Percentiles rank a stretch among this genome's conserved stretches.
Conservation (phyloP, 1,140 invertebrate genomes). For the Zaprionus capensis region DNA sequence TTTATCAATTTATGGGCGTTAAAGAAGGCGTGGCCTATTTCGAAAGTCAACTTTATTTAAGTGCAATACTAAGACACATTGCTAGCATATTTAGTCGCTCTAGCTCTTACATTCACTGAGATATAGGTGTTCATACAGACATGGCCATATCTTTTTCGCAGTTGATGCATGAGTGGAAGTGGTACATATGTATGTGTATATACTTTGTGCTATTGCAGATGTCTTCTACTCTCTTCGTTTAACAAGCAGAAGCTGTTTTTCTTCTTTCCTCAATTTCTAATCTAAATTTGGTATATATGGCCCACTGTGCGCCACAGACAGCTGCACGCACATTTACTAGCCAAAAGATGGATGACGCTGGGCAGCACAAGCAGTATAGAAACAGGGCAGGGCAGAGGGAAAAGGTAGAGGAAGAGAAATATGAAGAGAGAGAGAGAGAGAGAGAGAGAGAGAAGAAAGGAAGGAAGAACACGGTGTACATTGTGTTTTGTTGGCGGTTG, state of each 20-base stretch:
- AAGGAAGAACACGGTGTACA: conserved; percentile 10
- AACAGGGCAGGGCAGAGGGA: neutral
- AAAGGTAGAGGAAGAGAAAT: neutral
- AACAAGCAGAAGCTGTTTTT: too few relatives aligned
- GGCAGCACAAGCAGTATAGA: neutral
- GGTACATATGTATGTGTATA: too few relatives aligned
- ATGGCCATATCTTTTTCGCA: too few relatives aligned
- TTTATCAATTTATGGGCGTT: neutral
- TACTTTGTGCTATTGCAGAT: too few relatives aligned
- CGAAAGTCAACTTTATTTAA: neutral
- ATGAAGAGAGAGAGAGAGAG: neutral
- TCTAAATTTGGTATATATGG: neutral
- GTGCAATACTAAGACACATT: neutral
- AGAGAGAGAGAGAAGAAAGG: neutral
- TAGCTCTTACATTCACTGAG: neutral
- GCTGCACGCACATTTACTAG: conserved; percentile 21
- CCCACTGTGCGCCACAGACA: conserved; percentile 22
- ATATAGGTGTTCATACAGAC: neutral
- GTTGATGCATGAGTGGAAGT: too few relatives aligned
- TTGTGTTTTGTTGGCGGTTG: conserved; percentile 48
- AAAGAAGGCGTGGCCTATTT: neutral
- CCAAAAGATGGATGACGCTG: conserved; percentile 43
- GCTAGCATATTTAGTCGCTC: neutral
- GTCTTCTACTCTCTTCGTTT: too few relatives aligned
- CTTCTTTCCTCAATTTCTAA: too few relatives aligned